These are phyloP conservation scores for Leucoma salicis DNA, from an alignment of 2,888 invertebrate species.

Conservation along the genomic window DNA sequence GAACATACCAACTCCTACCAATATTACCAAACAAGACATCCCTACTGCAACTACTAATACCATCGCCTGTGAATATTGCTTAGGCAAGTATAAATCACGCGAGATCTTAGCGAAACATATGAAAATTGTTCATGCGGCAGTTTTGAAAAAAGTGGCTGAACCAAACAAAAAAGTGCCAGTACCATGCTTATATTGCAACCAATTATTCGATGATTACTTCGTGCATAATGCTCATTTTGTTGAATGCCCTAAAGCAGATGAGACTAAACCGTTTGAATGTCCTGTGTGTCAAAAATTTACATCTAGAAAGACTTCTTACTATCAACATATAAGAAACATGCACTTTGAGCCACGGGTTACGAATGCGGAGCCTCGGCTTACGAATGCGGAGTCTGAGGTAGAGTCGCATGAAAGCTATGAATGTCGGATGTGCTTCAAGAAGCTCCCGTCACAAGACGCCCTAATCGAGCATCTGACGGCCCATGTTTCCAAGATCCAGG, in stretches of 20 bases:
- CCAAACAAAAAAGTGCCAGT: conserved; percentile 36
- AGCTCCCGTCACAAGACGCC: conserved; percentile 55
- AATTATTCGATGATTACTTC: conserved; percentile 57
- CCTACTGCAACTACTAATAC: conserved; percentile 4
- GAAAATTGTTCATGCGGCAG: conserved; percentile 64
- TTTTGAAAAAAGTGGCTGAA: conserved; percentile 40
- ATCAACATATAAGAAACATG: conserved; percentile 53
- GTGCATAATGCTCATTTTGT: conserved; percentile 56
- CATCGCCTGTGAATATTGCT: conserved; percentile 57
- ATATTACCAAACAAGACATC: conserved; percentile 3
- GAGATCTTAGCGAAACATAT: conserved; percentile 69
- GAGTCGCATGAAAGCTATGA: conserved; percentile 34
- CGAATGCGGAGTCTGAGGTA: no score
- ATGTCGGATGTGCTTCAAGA: conserved; percentile 66
- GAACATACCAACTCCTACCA: conserved; percentile 1
- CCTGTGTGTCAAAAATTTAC: conserved; percentile 55
- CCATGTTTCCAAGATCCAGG: conserved; percentile 66
- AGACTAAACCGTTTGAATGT: conserved; percentile 46
- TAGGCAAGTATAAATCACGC: conserved; percentile 57
- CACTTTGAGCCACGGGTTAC: conserved; percentile 49
- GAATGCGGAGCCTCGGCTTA: conserved; percentile 14
- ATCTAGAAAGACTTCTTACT: conserved; percentile 48
- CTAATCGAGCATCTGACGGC: conserved; percentile 68
- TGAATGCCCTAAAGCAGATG: conserved; percentile 49
- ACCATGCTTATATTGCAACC: conserved; percentile 62